Percentiles rank a stretch among this genome's conserved stretches.
phyloP scores from a whole-genome alignment of 2,113 vertebrate genomes.

The Channa argus region DNA sequence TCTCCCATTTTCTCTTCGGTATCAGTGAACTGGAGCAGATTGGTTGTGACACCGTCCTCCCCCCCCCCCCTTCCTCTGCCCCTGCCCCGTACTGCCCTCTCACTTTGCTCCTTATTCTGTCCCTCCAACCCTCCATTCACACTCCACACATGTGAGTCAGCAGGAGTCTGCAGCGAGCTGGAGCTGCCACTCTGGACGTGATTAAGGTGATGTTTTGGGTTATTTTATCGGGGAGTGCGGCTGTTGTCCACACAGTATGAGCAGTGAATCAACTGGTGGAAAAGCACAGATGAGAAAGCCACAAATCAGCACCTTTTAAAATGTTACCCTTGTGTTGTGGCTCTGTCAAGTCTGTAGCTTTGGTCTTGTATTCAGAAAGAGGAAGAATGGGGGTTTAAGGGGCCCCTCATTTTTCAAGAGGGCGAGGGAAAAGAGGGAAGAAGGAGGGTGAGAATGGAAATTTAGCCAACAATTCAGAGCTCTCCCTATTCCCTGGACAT shows the following conservation, averaged over 20 bases:
- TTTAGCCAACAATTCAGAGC: slow-evolving; percentile 28
- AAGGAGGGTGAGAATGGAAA: slow-evolving; percentile 25
- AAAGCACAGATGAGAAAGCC: slow-evolving; percentile 14
- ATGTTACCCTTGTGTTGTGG: slow-evolving; percentile 1
- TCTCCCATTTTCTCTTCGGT: slow-evolving; percentile 73
- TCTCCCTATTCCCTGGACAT: slow-evolving; percentile 34
- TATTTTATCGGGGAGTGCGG: slow-evolving; percentile 2
- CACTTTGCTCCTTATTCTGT: slow-evolving; percentile 63
- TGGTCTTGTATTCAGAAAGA: slow-evolving; percentile 16
- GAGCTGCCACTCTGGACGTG: slow-evolving; percentile 40
- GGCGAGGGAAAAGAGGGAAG: slow-evolving; percentile 12
- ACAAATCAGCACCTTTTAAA: slow-evolving; percentile 20
- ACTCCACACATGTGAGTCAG: slow-evolving; percentile 72
- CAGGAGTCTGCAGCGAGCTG: slow-evolving; percentile 47
- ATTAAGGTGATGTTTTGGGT: slow-evolving; percentile 35
- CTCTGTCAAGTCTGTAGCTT: slow-evolving; percentile 8
- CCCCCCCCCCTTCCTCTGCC: slow-evolving; percentile 9
- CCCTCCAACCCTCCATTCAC: slow-evolving; percentile 64
- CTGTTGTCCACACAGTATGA: slow-evolving; percentile 9
- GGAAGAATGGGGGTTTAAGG: slow-evolving; percentile 29
- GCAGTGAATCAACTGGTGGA: slow-evolving; percentile 51
- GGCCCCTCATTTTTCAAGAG: slow-evolving; percentile 44
- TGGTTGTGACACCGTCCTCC: slow-evolving; percentile 68
- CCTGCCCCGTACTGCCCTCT: slow-evolving; percentile 57
- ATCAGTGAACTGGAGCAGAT: slow-evolving; percentile 81